Evolutionary conservation across 1,140 invertebrate species (phyloP).

Genomic region (Eurytemora carolleeae): DNA sequence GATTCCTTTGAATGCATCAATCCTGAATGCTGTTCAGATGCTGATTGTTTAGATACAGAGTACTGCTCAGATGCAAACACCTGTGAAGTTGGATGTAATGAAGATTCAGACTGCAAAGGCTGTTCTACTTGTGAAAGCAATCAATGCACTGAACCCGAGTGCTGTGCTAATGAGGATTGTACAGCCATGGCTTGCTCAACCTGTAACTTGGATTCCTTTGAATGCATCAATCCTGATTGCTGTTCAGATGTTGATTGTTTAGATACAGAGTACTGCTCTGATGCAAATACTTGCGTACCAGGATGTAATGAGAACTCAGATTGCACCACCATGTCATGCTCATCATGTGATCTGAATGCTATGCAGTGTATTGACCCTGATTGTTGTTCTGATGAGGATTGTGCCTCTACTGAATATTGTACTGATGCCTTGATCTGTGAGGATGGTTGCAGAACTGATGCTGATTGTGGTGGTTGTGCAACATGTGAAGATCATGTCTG

Average conservation of each 20-base stretch:
- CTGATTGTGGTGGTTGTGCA: too few relatives aligned
- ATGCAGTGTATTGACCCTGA: neutral
- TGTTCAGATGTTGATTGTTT: neutral
- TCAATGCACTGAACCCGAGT: too few relatives aligned
- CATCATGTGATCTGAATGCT: neutral
- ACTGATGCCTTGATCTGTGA: neutral
- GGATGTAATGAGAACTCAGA: neutral
- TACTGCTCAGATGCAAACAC: neutral
- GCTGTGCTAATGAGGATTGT: neutral
- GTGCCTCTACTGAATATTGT: neutral
- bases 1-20: too few relatives aligned
- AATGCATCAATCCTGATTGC: neutral
- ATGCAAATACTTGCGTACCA: neutral
- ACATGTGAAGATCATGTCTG: too few relatives aligned
- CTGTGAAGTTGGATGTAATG: neutral
- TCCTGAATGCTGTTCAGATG: neutral
- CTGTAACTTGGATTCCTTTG: too few relatives aligned
- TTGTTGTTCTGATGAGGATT: neutral
- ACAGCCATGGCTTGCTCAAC: too few relatives aligned
- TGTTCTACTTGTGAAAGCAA: too few relatives aligned
- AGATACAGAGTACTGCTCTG: neutral
- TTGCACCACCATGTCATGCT: too few relatives aligned
- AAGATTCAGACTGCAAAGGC: neutral
- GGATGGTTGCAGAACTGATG: neutral
- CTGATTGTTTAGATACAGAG: neutral